These are phyloP conservation scores for Opisthograptis luteolata DNA, from an alignment of 2,888 invertebrate genomes.

Conservation along the genomic window DNA sequence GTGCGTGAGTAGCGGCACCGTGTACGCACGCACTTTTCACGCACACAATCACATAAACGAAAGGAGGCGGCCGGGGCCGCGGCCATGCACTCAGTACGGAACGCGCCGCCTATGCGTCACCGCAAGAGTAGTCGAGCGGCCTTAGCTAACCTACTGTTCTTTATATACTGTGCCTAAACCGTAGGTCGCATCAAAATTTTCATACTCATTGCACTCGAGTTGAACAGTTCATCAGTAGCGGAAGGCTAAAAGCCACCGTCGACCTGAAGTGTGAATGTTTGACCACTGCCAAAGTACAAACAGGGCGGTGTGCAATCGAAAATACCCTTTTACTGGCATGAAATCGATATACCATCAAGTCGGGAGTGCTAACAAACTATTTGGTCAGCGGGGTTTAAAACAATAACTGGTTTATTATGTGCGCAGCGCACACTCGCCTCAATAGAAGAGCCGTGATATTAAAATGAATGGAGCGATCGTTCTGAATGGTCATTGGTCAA, in stretches of 20 bases:
- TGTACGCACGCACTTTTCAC: too few species aligned
- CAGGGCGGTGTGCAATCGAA: slow-evolving; percentile 44
- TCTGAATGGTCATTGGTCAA: background rate
- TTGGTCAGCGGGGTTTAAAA: slow-evolving; percentile 27
- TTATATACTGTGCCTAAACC: too few species aligned
- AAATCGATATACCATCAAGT: slow-evolving; percentile 48
- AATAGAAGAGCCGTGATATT: background rate
- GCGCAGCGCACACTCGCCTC: background rate
- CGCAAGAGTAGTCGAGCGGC: too few species aligned
- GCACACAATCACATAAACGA: too few species aligned
- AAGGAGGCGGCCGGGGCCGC: too few species aligned
- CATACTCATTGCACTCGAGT: too few species aligned
- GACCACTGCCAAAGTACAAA: slow-evolving; percentile 40
- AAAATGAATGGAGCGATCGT: slow-evolving; percentile 11
- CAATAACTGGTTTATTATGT: slow-evolving; percentile 19
- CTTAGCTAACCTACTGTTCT: too few species aligned
- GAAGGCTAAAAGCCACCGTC: slow-evolving; percentile 25
- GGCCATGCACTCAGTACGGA: too few species aligned
- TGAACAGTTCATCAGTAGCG: slow-evolving; percentile 11
- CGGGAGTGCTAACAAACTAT: slow-evolving; percentile 26
- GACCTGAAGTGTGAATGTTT: slow-evolving; percentile 63
- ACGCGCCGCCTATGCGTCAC: too few species aligned
- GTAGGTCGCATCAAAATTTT: too few species aligned
- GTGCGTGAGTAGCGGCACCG: too few species aligned
- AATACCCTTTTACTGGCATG: slow-evolving; percentile 47